These are phyloP conservation scores for Cacatua alba DNA, from an alignment of 2,113 vertebrate species.

Conservation along the genomic window DNA sequence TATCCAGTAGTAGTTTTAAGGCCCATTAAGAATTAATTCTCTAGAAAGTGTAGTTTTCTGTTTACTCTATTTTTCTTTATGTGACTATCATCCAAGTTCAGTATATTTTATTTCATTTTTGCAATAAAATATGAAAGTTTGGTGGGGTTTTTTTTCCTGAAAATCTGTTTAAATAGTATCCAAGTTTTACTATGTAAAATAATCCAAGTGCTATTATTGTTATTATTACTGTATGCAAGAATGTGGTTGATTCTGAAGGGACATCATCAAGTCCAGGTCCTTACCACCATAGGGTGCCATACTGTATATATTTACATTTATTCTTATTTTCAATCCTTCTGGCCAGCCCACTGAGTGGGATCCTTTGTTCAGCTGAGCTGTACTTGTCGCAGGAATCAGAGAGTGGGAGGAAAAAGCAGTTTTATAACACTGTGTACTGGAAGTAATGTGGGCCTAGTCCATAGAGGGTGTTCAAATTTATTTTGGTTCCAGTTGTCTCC, in stretches of 20 bases:
- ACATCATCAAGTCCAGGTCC: neutral
- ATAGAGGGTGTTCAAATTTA: neutral
- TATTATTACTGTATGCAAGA: neutral
- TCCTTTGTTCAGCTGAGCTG: neutral
- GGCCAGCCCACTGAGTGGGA: neutral
- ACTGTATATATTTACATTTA: neutral
- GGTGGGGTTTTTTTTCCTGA: neutral
- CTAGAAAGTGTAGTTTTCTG: neutral
- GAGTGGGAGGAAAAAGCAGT: constrained; percentile 25
- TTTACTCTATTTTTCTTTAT: neutral
- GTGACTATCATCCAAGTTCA: neutral
- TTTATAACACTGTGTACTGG: constrained; percentile 5
- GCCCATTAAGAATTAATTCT: neutral
- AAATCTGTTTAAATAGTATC: neutral
- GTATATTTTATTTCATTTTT: neutral
- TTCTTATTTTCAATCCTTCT: neutral
- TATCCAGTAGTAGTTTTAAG: neutral
- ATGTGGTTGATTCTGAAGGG: neutral
- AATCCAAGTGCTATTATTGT: neutral
- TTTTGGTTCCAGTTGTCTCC: constrained; percentile 5
- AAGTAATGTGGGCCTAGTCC: neutral
- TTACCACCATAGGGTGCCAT: neutral
- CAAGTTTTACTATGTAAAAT: neutral
- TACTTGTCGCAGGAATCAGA: neutral
- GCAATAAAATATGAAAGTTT: neutral